Evolutionary conservation across 2,888 invertebrate species (phyloP).

Genomic region (Eupithecia abbreviata): DNA sequence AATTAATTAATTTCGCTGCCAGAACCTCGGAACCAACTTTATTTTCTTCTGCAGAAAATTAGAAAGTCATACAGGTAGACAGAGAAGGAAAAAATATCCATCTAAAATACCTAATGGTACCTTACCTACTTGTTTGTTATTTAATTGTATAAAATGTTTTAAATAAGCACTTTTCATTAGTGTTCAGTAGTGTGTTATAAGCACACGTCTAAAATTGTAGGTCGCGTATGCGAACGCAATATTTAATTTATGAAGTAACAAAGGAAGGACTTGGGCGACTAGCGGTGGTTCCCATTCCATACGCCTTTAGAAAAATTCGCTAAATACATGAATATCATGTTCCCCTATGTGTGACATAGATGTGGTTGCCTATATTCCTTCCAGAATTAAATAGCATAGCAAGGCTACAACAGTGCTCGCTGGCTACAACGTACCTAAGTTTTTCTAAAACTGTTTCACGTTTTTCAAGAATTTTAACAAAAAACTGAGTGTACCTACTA

Average conservation of each 20-base stretch:
- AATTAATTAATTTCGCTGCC: no score
- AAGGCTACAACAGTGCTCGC: not conserved
- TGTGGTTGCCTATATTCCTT: not conserved
- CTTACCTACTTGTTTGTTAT: no score
- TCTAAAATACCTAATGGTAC: no score
- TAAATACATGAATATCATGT: constrained; percentile 7
- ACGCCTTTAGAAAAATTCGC: not conserved
- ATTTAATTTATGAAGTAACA: constrained; percentile 39
- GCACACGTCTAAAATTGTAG: constrained; percentile 23
- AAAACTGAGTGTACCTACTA: no score
- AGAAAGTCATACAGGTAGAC: no score
- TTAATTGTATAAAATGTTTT: not conserved
- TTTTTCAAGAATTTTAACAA: no score
- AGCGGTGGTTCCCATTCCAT: constrained; percentile 48
- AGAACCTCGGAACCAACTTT: no score
- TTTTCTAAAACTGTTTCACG: no score
- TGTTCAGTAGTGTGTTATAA: not conserved
- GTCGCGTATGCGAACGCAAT: constrained; percentile 41
- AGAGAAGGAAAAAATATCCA: no score
- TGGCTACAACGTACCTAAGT: not conserved
- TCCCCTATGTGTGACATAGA: not conserved
- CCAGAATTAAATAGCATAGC: not conserved
- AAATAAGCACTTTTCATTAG: not conserved
- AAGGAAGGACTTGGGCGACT: constrained; percentile 41
- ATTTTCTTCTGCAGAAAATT: no score